A percentile compares a stretch with the other conserved stretches of the same genome.
These are phyloP conservation scores for Steatornis caripensis DNA, from an alignment of 2,113 vertebrate genomes.

Conservation along the genomic window DNA sequence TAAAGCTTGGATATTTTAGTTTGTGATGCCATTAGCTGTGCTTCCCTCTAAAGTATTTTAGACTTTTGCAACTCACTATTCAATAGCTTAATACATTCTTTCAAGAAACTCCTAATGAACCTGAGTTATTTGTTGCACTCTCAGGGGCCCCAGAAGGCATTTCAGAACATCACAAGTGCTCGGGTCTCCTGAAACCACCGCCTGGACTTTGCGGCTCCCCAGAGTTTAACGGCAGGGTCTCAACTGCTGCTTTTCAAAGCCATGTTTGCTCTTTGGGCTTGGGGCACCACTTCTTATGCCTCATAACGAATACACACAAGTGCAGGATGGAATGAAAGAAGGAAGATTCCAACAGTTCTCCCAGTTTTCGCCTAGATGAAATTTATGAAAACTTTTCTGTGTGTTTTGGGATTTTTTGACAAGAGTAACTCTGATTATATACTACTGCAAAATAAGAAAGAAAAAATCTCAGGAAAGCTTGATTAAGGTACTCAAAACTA, in stretches of 20 bases:
- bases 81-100: not conserved
- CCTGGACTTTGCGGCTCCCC: not conserved
- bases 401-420: not conserved
- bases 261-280: not conserved
- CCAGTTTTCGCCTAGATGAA: not conserved
- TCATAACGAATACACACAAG: not conserved
- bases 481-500: not conserved
- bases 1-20: not conserved
- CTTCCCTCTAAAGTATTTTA: not conserved
- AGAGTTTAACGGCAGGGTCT: not conserved
- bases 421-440: not conserved
- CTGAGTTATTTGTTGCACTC: not conserved
- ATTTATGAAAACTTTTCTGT: not conserved
- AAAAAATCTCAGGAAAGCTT: not conserved
- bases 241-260: not conserved
- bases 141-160: not conserved
- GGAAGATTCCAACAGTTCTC: not conserved
- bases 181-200: rapidly evolving
- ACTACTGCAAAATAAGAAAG: not conserved
- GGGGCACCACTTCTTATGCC: not conserved
- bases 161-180: not conserved
- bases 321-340: not conserved
- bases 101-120: not conserved
- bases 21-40: not conserved
- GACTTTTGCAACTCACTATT: not conserved